phyloP scores from a whole-genome alignment of 2,888 invertebrate genomes.

The Punctoribates punctum region DNA sequence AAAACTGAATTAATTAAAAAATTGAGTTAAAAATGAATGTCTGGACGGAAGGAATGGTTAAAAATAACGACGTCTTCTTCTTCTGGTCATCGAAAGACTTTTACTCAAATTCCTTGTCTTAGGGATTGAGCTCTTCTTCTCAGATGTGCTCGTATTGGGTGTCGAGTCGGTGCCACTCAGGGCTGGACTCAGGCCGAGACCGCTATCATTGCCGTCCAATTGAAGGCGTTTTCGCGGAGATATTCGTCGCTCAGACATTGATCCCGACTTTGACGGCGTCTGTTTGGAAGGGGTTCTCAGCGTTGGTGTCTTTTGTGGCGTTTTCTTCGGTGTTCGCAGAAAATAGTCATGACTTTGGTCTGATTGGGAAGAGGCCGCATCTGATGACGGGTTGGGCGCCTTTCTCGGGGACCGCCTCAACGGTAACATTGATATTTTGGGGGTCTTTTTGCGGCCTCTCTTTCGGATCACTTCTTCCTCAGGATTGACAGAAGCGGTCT shows the following conservation, averaged over 20 bases:
- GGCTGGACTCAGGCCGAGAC: neutral
- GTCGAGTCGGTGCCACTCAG: neutral
- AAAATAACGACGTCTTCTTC: too few relatives aligned
- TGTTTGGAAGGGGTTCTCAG: neutral
- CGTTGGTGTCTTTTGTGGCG: neutral
- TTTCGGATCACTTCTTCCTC: constrained; percentile 26
- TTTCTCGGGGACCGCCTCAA: constrained; percentile 26
- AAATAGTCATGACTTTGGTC: constrained; percentile 10
- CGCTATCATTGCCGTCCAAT: constrained; percentile 22
- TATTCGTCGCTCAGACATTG: neutral
- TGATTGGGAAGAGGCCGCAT: neutral
- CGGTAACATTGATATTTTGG: neutral
- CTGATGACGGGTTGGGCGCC: neutral
- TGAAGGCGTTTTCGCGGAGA: constrained; percentile 28
- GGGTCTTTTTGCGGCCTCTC: constrained; percentile 33
- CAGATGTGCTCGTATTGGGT: neutral
- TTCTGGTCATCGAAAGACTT: too few relatives aligned
- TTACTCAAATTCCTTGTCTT: too few relatives aligned
- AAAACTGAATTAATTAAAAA: too few relatives aligned
- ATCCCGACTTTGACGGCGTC: neutral
- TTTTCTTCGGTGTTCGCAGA: constrained; percentile 24
- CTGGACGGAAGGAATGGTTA: too few relatives aligned
- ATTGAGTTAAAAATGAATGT: too few relatives aligned
- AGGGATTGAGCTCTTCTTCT: too few relatives aligned
- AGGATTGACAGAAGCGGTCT: neutral